phyloP scores from a whole-genome alignment of 2,888 invertebrate species.

The Saturnia japonica region DNA sequence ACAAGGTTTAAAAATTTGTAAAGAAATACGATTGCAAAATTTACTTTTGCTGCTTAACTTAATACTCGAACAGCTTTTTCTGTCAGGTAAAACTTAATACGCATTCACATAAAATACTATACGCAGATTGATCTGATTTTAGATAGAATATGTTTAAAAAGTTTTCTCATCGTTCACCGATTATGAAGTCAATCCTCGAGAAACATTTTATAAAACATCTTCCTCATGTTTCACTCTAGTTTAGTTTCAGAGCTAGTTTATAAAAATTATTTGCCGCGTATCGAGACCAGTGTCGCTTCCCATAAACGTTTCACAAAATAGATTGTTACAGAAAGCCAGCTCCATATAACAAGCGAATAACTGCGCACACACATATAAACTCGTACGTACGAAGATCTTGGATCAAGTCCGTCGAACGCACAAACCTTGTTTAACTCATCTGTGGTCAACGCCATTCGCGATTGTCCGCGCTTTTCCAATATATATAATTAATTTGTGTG shows the following conservation, averaged over 20 bases:
- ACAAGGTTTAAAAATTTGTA: background rate
- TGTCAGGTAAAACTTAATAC: background rate
- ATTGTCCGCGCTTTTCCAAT: too few relatives aligned
- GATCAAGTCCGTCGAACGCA: too few relatives aligned
- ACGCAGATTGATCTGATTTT: background rate
- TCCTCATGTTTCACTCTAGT: background rate
- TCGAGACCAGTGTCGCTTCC: conserved; percentile 22
- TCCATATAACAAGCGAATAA: too few relatives aligned
- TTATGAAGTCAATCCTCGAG: background rate
- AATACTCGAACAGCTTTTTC: background rate
- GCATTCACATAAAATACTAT: background rate
- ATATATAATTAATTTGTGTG: too few relatives aligned
- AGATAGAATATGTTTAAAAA: background rate
- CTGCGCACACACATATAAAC: too few relatives aligned
- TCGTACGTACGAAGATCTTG: too few relatives aligned
- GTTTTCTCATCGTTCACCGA: background rate
- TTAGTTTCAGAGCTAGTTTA: conserved; percentile 38
- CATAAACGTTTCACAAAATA: conserved; percentile 39
- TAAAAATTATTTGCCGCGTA: conserved; percentile 50
- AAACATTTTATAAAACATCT: background rate
- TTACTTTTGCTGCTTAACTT: background rate
- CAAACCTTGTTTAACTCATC: too few relatives aligned
- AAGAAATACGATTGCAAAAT: background rate
- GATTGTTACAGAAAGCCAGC: too few relatives aligned
- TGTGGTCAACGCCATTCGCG: too few relatives aligned